Conservation (phyloP, 2,797 vertebrate genomes). For the Chiroxiphia lanceolata region DNA sequence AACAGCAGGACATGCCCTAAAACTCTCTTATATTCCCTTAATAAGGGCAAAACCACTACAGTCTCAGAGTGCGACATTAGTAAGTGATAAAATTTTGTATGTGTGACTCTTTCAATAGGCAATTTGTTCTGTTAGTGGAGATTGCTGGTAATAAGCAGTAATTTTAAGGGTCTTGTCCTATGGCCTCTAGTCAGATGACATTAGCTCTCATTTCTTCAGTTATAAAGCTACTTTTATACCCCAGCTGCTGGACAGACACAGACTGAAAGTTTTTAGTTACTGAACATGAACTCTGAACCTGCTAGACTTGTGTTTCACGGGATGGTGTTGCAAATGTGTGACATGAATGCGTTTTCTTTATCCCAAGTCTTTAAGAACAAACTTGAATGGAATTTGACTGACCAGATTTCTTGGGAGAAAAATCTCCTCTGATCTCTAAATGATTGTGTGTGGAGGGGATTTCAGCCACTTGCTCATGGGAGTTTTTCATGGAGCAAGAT, state of each 20-base stretch:
- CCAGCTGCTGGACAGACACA: background rate
- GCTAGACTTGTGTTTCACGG: background rate
- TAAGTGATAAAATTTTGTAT: background rate
- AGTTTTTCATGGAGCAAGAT: background rate
- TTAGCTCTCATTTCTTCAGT: background rate
- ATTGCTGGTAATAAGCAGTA: background rate
- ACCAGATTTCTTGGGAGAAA: background rate
- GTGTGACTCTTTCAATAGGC: background rate
- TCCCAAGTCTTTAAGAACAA: background rate
- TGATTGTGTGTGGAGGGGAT: background rate
- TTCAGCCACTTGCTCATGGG: background rate
- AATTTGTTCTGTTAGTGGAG: background rate
- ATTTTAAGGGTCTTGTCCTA: background rate
- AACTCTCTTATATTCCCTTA: background rate
- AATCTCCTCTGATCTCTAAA: background rate
- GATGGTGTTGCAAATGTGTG: background rate
- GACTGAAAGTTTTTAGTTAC: background rate
- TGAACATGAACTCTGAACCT: background rate
- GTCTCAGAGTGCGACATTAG: background rate
- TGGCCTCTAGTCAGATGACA: background rate
- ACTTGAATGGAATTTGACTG: background rate
- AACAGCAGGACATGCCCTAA: background rate
- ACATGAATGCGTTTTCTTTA: accelerated
- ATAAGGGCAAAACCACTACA: background rate
- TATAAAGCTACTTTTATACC: background rate